A percentile compares a stretch with the other conserved stretches of the same genome.
phyloP scores from a whole-genome alignment of 2,113 vertebrate genomes.

The Tyto alba region DNA sequence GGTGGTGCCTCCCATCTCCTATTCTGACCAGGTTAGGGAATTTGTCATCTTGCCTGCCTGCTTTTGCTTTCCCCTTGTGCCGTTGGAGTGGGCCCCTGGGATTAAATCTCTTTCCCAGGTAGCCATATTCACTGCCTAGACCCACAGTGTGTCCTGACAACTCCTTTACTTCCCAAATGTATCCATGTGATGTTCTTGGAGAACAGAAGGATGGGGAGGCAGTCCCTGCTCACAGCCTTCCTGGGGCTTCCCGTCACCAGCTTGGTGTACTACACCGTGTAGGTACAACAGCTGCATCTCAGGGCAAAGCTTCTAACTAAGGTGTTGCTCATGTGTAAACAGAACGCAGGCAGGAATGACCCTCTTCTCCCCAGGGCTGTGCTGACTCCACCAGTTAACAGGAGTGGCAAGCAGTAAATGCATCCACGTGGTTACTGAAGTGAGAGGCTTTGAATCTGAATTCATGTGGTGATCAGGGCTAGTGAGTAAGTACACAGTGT shows the following conservation, averaged over 20 bases:
- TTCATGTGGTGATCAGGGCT: not conserved
- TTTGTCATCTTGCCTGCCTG: not conserved
- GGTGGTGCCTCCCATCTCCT: not conserved
- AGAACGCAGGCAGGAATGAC: not conserved
- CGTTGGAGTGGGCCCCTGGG: not conserved
- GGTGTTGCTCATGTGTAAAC: not conserved
- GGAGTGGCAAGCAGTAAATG: not conserved
- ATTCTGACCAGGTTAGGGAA: not conserved
- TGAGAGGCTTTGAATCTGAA: not conserved
- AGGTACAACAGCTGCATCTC: not conserved
- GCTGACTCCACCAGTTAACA: not conserved
- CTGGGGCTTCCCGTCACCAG: not conserved
- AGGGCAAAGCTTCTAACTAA: not conserved
- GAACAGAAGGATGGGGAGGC: not conserved
- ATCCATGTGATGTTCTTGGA: accelerated
- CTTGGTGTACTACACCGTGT: accelerated
- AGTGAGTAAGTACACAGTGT: not conserved
- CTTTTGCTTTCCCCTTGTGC: not conserved
- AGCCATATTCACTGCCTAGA: accelerated
- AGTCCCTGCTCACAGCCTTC: not conserved
- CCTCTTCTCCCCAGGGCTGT: not conserved
- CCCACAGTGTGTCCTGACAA: not conserved
- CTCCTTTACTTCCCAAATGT: accelerated
- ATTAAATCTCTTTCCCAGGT: not conserved
- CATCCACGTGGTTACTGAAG: not conserved